phyloP scores from a whole-genome alignment of 2,797 vertebrate species.

The Bradypodion pumilum region DNA sequence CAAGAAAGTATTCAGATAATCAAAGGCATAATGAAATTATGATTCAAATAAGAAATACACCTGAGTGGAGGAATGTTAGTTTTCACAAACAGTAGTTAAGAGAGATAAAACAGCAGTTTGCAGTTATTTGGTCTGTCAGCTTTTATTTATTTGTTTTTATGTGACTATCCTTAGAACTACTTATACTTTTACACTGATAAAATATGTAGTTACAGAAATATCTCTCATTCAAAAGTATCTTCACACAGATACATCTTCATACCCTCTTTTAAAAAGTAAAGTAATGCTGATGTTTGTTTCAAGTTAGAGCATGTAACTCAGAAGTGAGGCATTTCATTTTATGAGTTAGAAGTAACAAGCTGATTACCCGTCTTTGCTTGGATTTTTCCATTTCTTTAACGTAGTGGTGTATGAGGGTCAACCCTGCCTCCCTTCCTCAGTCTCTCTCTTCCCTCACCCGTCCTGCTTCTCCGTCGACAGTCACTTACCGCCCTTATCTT shows the following conservation, averaged over 20 bases:
- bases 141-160: slow-evolving; percentile 38
- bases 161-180: slow-evolving; percentile 68
- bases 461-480: too few relatives aligned
- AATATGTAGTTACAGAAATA: slow-evolving; percentile 66
- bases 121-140: slow-evolving; percentile 58
- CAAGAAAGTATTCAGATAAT: slow-evolving; percentile 56
- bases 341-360: too few relatives aligned
- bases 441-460: too few relatives aligned
- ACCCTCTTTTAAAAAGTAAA: slow-evolving; percentile 60
- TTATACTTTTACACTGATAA: slow-evolving; percentile 65
- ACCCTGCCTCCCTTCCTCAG: too few relatives aligned
- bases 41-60: slow-evolving; percentile 59
- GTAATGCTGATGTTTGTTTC: slow-evolving; percentile 63
- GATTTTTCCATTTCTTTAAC: too few relatives aligned
- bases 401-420: too few relatives aligned
- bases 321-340: slow-evolving; percentile 4
- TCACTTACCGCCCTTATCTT: too few relatives aligned
- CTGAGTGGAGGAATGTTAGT: slow-evolving; percentile 56
- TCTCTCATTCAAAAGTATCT: slow-evolving; percentile 51
- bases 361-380: too few relatives aligned
- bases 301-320: slow-evolving; percentile 63
- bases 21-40: slow-evolving; percentile 48
- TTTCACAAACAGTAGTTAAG: slow-evolving; percentile 40
- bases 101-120: slow-evolving; percentile 58
- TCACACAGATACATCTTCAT: slow-evolving; percentile 64